These are phyloP conservation scores for Odontomachus brunneus DNA, from an alignment of 1,140 invertebrate species.

Conservation along the genomic window DNA sequence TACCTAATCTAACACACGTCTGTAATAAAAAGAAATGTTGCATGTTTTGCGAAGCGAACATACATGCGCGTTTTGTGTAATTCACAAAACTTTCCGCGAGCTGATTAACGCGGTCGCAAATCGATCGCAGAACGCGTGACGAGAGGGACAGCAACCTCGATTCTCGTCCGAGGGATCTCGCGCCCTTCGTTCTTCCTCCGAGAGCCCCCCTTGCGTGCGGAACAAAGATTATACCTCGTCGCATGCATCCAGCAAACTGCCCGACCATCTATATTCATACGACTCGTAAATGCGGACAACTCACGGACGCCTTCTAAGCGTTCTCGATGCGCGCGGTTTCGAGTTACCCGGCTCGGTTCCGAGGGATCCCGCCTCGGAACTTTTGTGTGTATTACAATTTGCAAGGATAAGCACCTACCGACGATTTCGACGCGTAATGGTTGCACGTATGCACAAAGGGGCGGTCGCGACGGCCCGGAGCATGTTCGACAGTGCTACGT, in stretches of 20 bases:
- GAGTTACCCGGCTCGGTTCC: conserved; percentile 59
- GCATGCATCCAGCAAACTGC: conserved; percentile 63
- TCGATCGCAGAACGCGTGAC: conserved; percentile 30
- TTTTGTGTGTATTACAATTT: conserved; percentile 63
- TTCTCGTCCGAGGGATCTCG: conserved; percentile 23
- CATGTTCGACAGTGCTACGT: conserved; percentile 29
- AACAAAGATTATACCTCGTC: conserved; percentile 71
- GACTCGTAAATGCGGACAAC: conserved; percentile 70
- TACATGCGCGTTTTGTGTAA: neutral
- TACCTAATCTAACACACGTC: too few species aligned
- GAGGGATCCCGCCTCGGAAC: conserved; percentile 57
- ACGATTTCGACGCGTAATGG: conserved; percentile 65
- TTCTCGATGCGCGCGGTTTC: conserved; percentile 65
- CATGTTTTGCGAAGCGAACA: neutral
- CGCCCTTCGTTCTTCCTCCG: conserved; percentile 17
- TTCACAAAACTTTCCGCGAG: neutral
- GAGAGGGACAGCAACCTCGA: conserved; percentile 1
- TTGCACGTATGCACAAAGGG: conserved; percentile 43
- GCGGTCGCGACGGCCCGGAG: conserved; percentile 35
- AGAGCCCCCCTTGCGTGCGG: conserved; percentile 62
- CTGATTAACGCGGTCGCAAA: conserved; percentile 14
- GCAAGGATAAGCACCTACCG: conserved; percentile 68
- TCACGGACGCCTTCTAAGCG: conserved; percentile 70
- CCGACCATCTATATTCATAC: conserved; percentile 69
- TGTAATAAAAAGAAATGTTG: neutral